A percentile compares a stretch with the other conserved stretches of the same genome.
Evolutionary conservation across 2,888 invertebrate species (phyloP).

Genomic region (Hydrotaea diabolus): DNA sequence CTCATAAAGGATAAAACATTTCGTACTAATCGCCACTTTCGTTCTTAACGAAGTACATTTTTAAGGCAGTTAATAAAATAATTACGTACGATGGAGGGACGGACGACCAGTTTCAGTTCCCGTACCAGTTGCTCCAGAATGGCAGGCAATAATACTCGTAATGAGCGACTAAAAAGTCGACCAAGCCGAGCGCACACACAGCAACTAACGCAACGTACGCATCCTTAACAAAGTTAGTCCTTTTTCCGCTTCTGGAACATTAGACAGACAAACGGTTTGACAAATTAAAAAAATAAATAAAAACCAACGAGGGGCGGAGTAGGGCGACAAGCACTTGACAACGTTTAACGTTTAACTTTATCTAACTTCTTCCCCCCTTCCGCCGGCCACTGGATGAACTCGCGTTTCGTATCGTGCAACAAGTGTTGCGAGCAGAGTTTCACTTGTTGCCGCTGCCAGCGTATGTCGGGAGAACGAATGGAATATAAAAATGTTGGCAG

Average conservation of each 20-base stretch:
- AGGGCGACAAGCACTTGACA: not conserved
- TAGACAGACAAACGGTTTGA: conserved; percentile 56
- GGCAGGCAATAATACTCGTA: not conserved
- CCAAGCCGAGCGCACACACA: not conserved
- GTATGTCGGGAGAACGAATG: conserved; percentile 1
- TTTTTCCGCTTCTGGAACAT: conserved; percentile 41
- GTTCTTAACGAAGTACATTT: conserved; percentile 11
- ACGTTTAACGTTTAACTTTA: conserved; percentile 39
- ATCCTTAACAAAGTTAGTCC: conserved; percentile 1
- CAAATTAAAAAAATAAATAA: conserved; percentile 59
- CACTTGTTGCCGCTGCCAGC: conserved; percentile 12
- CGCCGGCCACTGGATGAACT: not conserved
- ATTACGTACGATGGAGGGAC: conserved; percentile 53
- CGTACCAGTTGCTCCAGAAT: not conserved
- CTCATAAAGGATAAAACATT: conserved; percentile 41
- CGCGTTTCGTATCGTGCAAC: conserved; percentile 44
- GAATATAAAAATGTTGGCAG: conserved; percentile 34
- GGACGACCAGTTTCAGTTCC: not conserved
- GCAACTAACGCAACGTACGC: not conserved
- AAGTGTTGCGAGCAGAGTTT: conserved; percentile 49
- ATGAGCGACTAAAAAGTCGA: not conserved
- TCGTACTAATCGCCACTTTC: conserved; percentile 27
- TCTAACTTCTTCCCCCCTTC: not conserved
- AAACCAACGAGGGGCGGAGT: conserved; percentile 21
- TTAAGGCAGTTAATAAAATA: conserved; percentile 66